phyloP scores from a whole-genome alignment of 2,797 vertebrate genomes.

The Macrochelys suwanniensis region DNA sequence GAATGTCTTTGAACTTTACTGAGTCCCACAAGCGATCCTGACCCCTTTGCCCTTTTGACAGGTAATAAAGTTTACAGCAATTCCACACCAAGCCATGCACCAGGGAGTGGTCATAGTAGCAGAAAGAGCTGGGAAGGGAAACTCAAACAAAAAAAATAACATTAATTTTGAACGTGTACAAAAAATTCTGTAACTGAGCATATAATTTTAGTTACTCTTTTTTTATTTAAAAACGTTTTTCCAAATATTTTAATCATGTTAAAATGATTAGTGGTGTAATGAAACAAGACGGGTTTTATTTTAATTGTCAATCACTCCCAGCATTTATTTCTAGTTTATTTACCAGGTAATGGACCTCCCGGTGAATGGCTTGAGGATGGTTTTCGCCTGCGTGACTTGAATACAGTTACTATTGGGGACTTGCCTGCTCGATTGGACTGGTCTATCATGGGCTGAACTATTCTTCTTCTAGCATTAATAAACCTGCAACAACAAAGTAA shows the following conservation, averaged over 20 bases:
- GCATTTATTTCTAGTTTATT: conserved; percentile 86
- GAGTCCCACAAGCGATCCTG: conserved; percentile 94
- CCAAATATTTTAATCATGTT: conserved; percentile 72
- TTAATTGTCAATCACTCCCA: conserved; percentile 84
- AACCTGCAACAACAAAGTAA: conserved; percentile 89
- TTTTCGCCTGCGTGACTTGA: conserved; percentile 86
- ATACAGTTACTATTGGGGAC: conserved; percentile 90
- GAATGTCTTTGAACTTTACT: conserved; percentile 98
- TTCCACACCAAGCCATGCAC: conserved; percentile 98
- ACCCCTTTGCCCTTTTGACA: conserved; percentile 97
- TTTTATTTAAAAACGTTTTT: not conserved
- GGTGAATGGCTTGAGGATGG: conserved; percentile 89
- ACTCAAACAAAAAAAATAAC: conserved; percentile 74
- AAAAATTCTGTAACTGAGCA: conserved; percentile 30
- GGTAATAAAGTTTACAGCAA: conserved; percentile 99
- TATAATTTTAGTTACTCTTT: conserved; percentile 59
- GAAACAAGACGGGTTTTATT: conserved; percentile 79
- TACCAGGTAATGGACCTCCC: conserved; percentile 88
- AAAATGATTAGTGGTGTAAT: conserved; percentile 83
- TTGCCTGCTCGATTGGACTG: conserved; percentile 99
- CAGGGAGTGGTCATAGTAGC: conserved; percentile 87
- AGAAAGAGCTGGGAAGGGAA: conserved; percentile 89
- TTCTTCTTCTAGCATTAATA: conserved; percentile 99
- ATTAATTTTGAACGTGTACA: conserved; percentile 62
- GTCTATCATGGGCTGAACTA: conserved; percentile 99